A percentile compares a stretch with the other conserved stretches of the same genome.
These are phyloP conservation scores for Caenorhabditis wallacei DNA, from an alignment of 2,888 invertebrate genomes.

Conservation along the genomic window DNA sequence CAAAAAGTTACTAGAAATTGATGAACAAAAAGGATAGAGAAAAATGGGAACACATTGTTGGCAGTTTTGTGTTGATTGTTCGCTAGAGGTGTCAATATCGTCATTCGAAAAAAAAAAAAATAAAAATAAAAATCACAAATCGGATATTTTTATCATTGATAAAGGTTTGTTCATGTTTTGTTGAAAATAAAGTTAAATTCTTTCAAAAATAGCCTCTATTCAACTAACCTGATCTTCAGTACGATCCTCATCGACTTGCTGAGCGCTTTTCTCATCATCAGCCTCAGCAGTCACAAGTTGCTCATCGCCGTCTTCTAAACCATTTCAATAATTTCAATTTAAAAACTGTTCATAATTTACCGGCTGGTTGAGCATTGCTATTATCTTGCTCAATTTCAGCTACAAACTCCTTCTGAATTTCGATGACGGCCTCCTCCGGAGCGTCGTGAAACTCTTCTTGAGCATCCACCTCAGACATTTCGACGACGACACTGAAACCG, in stretches of 20 bases:
- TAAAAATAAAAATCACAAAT: not conserved
- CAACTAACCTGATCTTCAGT: conserved; percentile 81
- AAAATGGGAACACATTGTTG: conserved; percentile 5
- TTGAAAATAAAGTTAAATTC: too few relatives aligned
- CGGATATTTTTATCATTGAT: not conserved
- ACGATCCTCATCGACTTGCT: conserved; percentile 76
- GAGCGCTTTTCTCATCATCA: conserved; percentile 72
- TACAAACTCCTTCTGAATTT: conserved; percentile 66
- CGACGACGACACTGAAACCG: conserved; percentile 41
- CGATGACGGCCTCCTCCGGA: conserved; percentile 72
- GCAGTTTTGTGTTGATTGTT: conserved; percentile 24
- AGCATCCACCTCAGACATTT: conserved; percentile 74
- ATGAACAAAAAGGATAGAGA: conserved; percentile 5
- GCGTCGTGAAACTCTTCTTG: conserved; percentile 75
- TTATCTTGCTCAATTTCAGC: conserved; percentile 65
- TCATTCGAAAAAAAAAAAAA: not conserved
- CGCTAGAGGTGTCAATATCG: conserved; percentile 12
- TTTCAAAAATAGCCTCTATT: not conserved
- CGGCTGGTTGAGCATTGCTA: conserved; percentile 51
- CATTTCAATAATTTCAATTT: not conserved
- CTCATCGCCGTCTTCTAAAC: conserved; percentile 59
- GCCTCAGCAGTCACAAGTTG: conserved; percentile 65
- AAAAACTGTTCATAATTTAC: conserved; percentile 15
- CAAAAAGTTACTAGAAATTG: conserved; percentile 14
- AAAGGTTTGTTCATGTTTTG: too few relatives aligned